phyloP scores from a whole-genome alignment of 2,797 vertebrate species.

The Melanotaenia trifasciata region DNA sequence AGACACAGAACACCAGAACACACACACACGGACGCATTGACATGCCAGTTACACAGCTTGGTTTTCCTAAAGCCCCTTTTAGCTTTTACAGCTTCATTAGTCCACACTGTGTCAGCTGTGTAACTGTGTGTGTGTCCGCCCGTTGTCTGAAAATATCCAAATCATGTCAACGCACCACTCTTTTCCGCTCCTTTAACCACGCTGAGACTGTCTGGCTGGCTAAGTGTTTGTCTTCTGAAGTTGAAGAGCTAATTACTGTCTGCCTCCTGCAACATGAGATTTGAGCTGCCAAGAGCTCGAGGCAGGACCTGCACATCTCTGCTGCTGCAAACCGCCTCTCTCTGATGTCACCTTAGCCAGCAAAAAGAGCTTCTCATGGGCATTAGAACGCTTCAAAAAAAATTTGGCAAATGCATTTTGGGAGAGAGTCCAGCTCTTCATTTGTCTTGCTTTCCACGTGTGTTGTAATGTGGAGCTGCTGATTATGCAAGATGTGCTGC shows the following conservation, averaged over 20 bases:
- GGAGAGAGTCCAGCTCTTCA: slow-evolving; percentile 41
- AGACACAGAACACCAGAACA: slow-evolving; percentile 17
- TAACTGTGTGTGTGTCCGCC: not conserved
- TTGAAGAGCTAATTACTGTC: slow-evolving; percentile 74
- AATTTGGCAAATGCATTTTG: not conserved
- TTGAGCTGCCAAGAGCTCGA: slow-evolving; percentile 56
- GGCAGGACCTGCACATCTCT: slow-evolving; percentile 52
- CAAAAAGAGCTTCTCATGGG: slow-evolving; percentile 37
- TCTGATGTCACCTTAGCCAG: slow-evolving; percentile 44
- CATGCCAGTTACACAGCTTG: slow-evolving; percentile 7
- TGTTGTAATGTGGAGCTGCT: slow-evolving; percentile 18
- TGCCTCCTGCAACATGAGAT: slow-evolving; percentile 56
- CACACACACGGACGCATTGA: not conserved
- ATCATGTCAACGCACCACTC: slow-evolving; percentile 34
- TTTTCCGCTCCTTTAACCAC: slow-evolving; percentile 46
- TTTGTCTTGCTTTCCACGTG: slow-evolving; percentile 37
- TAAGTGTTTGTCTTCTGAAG: slow-evolving; percentile 68
- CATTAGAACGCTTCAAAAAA: slow-evolving; percentile 29
- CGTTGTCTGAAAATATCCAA: slow-evolving; percentile 31
- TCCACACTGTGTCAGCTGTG: not conserved
- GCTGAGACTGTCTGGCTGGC: slow-evolving; percentile 44
- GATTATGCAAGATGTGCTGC: slow-evolving; percentile 6
- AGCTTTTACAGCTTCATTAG: slow-evolving; percentile 8
- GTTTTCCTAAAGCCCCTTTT: not conserved
- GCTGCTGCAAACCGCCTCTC: slow-evolving; percentile 21